Conservation (phyloP, 2,888 invertebrate genomes). For the Bellardia bayeri region DNA sequence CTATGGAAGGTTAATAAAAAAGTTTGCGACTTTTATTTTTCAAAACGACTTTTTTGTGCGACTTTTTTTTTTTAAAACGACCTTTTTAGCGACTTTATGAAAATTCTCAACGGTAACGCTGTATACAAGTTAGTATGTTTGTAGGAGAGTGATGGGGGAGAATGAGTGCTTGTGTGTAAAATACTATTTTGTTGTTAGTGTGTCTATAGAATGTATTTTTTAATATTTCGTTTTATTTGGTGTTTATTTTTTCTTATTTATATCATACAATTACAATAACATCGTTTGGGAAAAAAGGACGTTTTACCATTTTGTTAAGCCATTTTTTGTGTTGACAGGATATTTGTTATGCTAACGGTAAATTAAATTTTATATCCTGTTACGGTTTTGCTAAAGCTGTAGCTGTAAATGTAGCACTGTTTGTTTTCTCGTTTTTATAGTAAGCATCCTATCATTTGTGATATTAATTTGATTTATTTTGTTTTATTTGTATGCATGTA, state of each 20-base stretch:
- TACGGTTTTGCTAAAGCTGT: not conserved
- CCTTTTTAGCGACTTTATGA: no score
- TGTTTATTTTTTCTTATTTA: not conserved
- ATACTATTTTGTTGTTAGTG: constrained; percentile 6
- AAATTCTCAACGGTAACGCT: no score
- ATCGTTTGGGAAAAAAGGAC: not conserved
- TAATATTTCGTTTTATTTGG: not conserved
- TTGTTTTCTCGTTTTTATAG: not conserved
- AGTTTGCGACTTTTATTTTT: no score
- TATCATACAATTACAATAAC: not conserved
- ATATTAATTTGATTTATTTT: constrained; percentile 59
- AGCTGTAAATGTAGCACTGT: not conserved
- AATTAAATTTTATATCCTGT: constrained; percentile 50
- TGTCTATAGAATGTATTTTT: not conserved
- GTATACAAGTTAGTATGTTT: not conserved
- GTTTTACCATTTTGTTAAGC: constrained; percentile 28
- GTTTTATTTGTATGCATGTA: not conserved
- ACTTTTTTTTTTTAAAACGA: no score
- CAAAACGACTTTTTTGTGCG: no score
- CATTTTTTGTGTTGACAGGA: constrained; percentile 55
- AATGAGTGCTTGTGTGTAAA: not conserved
- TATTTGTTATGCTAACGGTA: constrained; percentile 54
- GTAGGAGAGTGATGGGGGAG: not conserved
- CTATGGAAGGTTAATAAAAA: no score
- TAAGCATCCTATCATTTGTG: constrained; percentile 33